Percentiles rank a stretch among this genome's conserved stretches.
Evolutionary conservation across 30 jellyfish, hydroid and myxozoan species (phyloP).

Genomic region (Aurelia aurita): DNA sequence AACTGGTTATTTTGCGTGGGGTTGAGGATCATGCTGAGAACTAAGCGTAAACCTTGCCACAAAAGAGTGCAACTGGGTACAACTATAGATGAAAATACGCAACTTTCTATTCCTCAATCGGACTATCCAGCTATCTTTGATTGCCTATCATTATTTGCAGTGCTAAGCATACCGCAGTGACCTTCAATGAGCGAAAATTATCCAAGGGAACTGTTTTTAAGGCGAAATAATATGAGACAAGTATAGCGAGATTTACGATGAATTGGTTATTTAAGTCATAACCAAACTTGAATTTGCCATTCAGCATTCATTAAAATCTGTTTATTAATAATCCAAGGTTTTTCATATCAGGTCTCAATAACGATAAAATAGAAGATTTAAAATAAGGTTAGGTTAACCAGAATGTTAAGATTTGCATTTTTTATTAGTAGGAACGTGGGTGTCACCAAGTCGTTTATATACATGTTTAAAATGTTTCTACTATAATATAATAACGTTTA

Average conservation of each 20-base stretch:
- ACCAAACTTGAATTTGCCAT: conserved; percentile 15
- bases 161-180: conserved; percentile 14
- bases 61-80: background rate
- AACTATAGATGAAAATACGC: background rate
- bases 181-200: conserved; percentile 4
- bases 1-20: no score
- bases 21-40: no score
- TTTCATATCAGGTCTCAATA: background rate
- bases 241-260: conserved; percentile 2
- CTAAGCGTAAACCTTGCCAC: no score
- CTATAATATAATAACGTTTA: no score
- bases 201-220: background rate
- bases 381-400: background rate
- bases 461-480: no score
- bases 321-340: background rate
- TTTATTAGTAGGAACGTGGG: no score
- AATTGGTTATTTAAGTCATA: conserved; percentile 10
- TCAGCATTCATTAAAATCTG: conserved; percentile 16
- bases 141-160: no score
- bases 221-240: background rate
- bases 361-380: background rate
- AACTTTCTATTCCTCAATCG: conserved; percentile 7
- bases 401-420: no score
- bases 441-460: no score
- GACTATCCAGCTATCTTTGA: background rate